Percentiles rank a stretch among this genome's conserved stretches.
These are phyloP conservation scores for Podiceps cristatus DNA, from an alignment of 2,113 vertebrate species.

Conservation along the genomic window DNA sequence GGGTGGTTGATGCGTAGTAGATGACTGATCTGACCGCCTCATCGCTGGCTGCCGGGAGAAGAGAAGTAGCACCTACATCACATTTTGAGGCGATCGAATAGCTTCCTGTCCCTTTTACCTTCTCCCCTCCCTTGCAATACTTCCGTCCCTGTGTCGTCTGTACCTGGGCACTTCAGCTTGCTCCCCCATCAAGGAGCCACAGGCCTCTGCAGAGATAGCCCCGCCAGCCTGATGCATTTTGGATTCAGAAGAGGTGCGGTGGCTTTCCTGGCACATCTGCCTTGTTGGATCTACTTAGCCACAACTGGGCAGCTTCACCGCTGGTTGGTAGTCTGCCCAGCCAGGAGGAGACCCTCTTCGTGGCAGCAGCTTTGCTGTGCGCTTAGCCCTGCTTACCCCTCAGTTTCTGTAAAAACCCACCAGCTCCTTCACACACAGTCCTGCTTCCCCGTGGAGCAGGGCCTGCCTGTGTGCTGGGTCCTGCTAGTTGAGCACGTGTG, in stretches of 20 bases:
- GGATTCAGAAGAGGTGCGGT: neutral
- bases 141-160: neutral
- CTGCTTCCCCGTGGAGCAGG: neutral
- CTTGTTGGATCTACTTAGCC: neutral
- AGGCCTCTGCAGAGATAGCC: neutral
- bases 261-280: neutral
- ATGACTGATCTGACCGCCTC: neutral
- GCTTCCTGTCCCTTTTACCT: neutral
- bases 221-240: accelerated
- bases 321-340: neutral
- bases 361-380: neutral
- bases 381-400: neutral
- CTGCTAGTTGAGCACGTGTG: neutral
- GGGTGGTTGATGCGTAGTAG: neutral
- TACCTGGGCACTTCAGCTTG: neutral
- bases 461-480: accelerated
- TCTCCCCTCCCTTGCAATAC: neutral
- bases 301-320: neutral
- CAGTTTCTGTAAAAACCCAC: neutral
- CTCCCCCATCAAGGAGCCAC: neutral
- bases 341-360: neutral
- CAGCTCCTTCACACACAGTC: neutral
- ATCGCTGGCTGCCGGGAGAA: neutral
- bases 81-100: neutral
- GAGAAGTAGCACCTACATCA: neutral